Base-by-base conservation (phyloP, 2,888 invertebrate genomes). In the Ditula angustiorana region DNA sequence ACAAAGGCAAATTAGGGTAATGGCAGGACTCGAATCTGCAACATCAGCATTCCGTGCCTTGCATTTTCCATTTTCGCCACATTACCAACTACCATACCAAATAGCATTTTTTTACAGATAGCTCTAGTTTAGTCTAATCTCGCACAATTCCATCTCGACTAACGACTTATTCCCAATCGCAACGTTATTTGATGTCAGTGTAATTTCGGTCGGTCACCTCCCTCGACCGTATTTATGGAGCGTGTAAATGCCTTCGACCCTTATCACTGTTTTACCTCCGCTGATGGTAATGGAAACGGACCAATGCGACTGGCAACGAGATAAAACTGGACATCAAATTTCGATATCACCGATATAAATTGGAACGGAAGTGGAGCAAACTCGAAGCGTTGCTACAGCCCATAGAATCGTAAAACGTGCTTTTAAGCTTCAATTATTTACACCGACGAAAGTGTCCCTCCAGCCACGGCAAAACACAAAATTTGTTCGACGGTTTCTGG, bases 141-240 rank as follows among this genome's bases (percentile, higher is more conserved):
- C 19, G 10, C 19, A 3, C 2, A 16, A 19, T 7, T 10, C 41
- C 41, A 10, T 41, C 19, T 41, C 19, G 19, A 41, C 19, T 41
- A 41, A 41, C 19, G 41, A 10, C 19, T 19, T 19, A 41, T 19
- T 30, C 21, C 19, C 21, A 30, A 30, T 23, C 53, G 4, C 7
- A 10, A 19, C 7, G 16, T 33, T 49, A 44, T 46, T 61, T 33
- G 21, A 30, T 41, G 52, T 37, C 53, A 13, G 35, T 35, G 71
- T 71, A 76, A 80, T 80, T 79, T 70, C 46, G 65, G 67, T 57
- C 59, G 72, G 75, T 75, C 74, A 79, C 76, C 74, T 74, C 72
- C 57, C 44, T 62, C 56, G 60, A 49, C 53, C 55, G 61, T 73
- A 74, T 56, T 56, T 56, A 76, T 72, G 71, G 69, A 65, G 21